Percentiles rank a stretch among this genome's conserved stretches.
These are phyloP conservation scores for Sinocyclocheilus anshuiensis DNA, from an alignment of 2,113 vertebrate genomes.

Conservation along the genomic window DNA sequence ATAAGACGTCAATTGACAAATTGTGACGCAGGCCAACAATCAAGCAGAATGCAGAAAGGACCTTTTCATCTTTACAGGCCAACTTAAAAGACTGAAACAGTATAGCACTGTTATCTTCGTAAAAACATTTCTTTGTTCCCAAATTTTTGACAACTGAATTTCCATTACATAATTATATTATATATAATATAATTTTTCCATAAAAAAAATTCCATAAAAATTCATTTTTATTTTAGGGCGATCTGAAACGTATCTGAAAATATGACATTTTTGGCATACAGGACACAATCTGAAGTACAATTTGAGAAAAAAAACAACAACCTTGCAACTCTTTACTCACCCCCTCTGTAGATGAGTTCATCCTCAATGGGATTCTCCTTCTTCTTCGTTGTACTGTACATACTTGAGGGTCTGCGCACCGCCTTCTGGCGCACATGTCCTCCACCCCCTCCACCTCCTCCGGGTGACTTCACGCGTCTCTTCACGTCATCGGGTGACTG, in stretches of 20 bases:
- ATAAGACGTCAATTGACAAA: not conserved
- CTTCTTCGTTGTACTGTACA: slow-evolving; percentile 94
- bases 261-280: not conserved
- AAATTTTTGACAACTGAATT: not conserved
- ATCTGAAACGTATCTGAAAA: not conserved
- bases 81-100: not conserved
- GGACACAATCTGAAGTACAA: not conserved
- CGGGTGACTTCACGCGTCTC: slow-evolving; percentile 90
- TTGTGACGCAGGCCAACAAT: not conserved
- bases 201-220: not conserved
- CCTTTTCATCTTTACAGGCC: not conserved
- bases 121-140: not conserved
- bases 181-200: no score
- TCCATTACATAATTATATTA: not conserved
- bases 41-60: not conserved
- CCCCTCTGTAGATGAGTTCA: slow-evolving; percentile 86
- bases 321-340: slow-evolving; percentile 63
- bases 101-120: not conserved
- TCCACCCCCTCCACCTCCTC: slow-evolving; percentile 77
- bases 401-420: slow-evolving; percentile 89
- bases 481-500: slow-evolving; percentile 92
- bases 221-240: not conserved
- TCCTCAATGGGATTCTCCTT: slow-evolving; percentile 85
- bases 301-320: not conserved
- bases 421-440: slow-evolving; percentile 92